A percentile compares a stretch with the other conserved stretches of the same genome.
Evolutionary conservation across 1,140 invertebrate genomes (phyloP).

Genomic region (Batillaria attramentaria): DNA sequence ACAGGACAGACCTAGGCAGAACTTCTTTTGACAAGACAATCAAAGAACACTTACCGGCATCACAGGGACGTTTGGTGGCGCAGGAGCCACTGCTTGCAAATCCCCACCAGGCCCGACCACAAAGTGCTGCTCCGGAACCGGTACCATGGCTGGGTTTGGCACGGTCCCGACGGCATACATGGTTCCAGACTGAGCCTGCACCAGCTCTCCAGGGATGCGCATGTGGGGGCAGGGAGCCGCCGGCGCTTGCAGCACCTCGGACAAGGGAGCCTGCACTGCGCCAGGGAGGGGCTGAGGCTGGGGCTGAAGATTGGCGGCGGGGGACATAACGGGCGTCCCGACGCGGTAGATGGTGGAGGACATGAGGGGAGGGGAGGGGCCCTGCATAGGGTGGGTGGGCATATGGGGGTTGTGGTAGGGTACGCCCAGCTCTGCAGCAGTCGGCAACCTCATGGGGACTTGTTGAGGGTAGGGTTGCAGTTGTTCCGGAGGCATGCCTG

Average conservation of each 20-base stretch:
- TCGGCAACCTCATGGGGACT: background rate
- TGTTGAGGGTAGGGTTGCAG: background rate
- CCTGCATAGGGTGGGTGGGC: background rate
- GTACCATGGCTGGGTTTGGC: background rate
- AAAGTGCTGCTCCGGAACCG: background rate
- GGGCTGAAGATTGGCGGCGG: background rate
- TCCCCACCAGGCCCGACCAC: background rate
- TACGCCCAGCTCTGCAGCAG: background rate
- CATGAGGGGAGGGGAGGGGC: background rate
- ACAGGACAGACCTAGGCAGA: too few relatives aligned
- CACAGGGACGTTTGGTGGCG: too few relatives aligned
- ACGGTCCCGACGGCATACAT: background rate
- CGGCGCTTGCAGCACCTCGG: background rate
- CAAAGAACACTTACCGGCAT: too few relatives aligned
- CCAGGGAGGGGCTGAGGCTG: background rate
- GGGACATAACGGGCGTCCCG: background rate
- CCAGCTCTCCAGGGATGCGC: background rate
- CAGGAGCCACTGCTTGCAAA: background rate
- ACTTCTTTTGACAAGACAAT: too few relatives aligned
- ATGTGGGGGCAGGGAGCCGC: background rate
- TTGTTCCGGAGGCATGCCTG: too few relatives aligned
- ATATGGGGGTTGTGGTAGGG: constrained; percentile 2
- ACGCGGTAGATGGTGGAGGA: background rate
- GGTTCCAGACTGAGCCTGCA: background rate
- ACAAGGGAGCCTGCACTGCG: background rate